These are phyloP conservation scores for Saccostrea glomerata DNA, from an alignment of 1,140 invertebrate species.

Conservation along the genomic window DNA sequence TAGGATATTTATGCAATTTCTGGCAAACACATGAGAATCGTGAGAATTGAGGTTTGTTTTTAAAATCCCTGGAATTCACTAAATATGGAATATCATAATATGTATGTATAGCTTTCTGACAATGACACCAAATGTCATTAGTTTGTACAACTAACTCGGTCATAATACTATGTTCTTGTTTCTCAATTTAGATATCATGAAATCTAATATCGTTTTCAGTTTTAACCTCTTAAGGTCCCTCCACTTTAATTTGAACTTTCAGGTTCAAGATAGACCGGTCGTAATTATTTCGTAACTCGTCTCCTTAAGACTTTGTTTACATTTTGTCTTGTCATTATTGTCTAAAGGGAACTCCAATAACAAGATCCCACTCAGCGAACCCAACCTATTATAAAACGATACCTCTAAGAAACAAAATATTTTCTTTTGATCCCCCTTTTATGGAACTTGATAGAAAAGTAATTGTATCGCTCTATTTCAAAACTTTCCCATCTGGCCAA, in stretches of 20 bases:
- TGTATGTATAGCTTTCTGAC: too few relatives aligned
- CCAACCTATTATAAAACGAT: background rate
- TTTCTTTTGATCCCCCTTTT: slow-evolving; percentile 12
- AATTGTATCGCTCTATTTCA: slow-evolving; percentile 11
- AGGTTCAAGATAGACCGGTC: background rate
- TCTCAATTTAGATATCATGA: background rate
- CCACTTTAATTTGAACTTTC: background rate
- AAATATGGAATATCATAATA: too few relatives aligned
- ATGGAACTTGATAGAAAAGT: slow-evolving; percentile 13
- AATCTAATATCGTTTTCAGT: background rate
- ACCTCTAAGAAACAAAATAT: slow-evolving; percentile 1
- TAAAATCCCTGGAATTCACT: too few relatives aligned
- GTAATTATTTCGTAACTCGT: background rate
- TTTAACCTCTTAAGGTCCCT: background rate
- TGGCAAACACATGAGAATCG: too few relatives aligned
- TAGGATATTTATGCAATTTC: too few relatives aligned
- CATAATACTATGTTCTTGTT: background rate
- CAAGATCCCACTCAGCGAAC: background rate
- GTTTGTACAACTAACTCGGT: too few relatives aligned
- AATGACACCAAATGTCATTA: too few relatives aligned
- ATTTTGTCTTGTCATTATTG: background rate
- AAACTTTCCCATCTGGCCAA: background rate
- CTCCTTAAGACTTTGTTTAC: background rate
- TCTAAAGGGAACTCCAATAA: slow-evolving; percentile 6
- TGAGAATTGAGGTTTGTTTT: too few relatives aligned